Conservation (phyloP, 1,140 invertebrate species). For the Aphidius gifuensis region DNA sequence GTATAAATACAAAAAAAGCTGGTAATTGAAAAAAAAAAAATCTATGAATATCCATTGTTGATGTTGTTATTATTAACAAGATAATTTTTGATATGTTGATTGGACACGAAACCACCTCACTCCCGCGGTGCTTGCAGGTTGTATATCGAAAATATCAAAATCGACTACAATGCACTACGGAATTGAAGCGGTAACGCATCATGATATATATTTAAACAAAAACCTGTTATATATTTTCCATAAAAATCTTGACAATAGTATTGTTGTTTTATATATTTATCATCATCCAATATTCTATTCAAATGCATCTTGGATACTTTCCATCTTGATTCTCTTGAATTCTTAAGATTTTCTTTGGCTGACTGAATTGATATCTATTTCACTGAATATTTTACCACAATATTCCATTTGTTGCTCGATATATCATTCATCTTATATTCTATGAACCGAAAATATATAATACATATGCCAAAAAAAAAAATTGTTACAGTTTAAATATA, state of each 20-base stretch:
- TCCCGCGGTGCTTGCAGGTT: constrained; percentile 86
- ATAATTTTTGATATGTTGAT: constrained; percentile 32
- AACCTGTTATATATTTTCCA: too few species aligned
- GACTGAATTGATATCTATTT: too few species aligned
- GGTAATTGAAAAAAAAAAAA: too few species aligned
- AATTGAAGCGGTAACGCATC: constrained; percentile 72
- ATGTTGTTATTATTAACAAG: constrained; percentile 6
- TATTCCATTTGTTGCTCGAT: constrained; percentile 22
- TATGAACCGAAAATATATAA: constrained; percentile 20
- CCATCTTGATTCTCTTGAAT: neutral
- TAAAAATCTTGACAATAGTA: constrained; percentile 1
- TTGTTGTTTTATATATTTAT: neutral
- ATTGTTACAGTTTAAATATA: too few species aligned
- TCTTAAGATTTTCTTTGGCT: too few species aligned
- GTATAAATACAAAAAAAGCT: too few species aligned
- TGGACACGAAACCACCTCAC: constrained; percentile 66
- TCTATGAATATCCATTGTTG: neutral
- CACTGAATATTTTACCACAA: too few species aligned
- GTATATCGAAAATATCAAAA: constrained; percentile 55
- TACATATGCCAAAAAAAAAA: neutral
- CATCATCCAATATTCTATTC: too few species aligned
- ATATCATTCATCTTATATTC: constrained; percentile 25
- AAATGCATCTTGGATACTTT: too few species aligned
- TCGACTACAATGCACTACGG: constrained; percentile 91
- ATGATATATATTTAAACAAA: neutral